Percentiles rank a stretch among this genome's conserved stretches.
Evolutionary conservation across 2,113 vertebrate genomes (phyloP).

Genomic region (Hippopotamus amphibius): DNA sequence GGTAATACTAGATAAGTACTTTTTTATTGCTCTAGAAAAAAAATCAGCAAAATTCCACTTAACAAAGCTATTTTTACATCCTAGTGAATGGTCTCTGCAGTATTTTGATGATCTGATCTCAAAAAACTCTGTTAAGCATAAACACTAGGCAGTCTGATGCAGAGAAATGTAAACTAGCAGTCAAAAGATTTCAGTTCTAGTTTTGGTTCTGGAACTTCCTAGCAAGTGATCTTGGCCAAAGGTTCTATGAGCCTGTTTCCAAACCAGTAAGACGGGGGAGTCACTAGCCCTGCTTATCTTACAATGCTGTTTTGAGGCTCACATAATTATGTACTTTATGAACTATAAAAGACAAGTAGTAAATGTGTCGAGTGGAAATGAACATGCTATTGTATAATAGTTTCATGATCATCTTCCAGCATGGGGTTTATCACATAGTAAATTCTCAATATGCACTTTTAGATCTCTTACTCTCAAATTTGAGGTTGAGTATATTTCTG

Average conservation of each 20-base stretch:
- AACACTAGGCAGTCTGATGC: background rate
- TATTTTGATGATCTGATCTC: background rate
- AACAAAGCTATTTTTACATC: conserved; percentile 22
- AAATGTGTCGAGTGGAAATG: conserved; percentile 11
- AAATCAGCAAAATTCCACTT: background rate
- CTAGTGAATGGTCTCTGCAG: background rate
- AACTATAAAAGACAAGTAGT: background rate
- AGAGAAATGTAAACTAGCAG: background rate
- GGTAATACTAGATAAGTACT: background rate
- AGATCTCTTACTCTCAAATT: conserved; percentile 39
- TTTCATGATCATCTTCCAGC: background rate
- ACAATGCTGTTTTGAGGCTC: background rate
- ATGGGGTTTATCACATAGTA: background rate
- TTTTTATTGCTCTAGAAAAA: background rate
- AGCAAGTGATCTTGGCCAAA: background rate
- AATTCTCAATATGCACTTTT: background rate
- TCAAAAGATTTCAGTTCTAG: background rate
- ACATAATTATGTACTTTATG: background rate
- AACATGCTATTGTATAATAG: conserved; percentile 12
- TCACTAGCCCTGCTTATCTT: background rate
- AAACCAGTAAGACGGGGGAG: background rate
- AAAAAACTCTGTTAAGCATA: background rate
- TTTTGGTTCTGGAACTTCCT: background rate
- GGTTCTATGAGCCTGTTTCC: background rate
- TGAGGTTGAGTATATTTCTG: background rate